Evolutionary conservation across 2,888 invertebrate species (phyloP).

Genomic region (Aporophyla lueneburgensis): DNA sequence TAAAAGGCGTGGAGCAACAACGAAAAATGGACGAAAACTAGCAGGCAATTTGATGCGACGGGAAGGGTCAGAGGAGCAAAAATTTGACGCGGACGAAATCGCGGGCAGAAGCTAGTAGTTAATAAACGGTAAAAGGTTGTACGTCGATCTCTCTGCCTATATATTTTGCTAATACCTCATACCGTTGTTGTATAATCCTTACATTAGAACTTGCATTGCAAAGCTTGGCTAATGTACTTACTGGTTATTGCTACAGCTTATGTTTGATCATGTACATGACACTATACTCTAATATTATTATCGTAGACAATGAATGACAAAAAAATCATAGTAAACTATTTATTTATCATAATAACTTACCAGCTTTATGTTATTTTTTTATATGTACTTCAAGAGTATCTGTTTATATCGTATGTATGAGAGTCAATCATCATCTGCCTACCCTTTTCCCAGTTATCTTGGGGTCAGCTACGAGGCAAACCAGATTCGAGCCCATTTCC

Average conservation of each 20-base stretch:
- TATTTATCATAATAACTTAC: constrained; percentile 14
- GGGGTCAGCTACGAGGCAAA: too few relatives aligned
- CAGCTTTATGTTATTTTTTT: constrained; percentile 15
- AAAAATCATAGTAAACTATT: constrained; percentile 27
- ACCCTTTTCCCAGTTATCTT: too few relatives aligned
- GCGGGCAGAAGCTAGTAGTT: too few relatives aligned
- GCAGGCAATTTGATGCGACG: too few relatives aligned
- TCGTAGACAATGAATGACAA: constrained; percentile 8
- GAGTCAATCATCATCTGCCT: too few relatives aligned
- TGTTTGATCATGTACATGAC: neutral
- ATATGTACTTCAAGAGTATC: neutral
- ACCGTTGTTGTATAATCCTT: neutral
- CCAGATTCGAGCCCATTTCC: too few relatives aligned
- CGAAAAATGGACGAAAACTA: too few relatives aligned
- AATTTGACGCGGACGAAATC: too few relatives aligned
- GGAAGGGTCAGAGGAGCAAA: too few relatives aligned
- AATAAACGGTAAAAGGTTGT: too few relatives aligned
- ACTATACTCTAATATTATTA: neutral
- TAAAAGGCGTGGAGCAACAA: too few relatives aligned
- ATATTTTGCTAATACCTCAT: neutral
- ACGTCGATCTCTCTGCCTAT: too few relatives aligned
- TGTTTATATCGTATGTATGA: neutral
- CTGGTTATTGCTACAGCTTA: neutral
- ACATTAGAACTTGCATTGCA: neutral
- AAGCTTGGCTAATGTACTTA: neutral